A percentile compares a stretch with the other conserved stretches of the same genome.
These are phyloP conservation scores for Scytalopus superciliaris DNA, from an alignment of 2,113 vertebrate genomes.

Conservation along the genomic window DNA sequence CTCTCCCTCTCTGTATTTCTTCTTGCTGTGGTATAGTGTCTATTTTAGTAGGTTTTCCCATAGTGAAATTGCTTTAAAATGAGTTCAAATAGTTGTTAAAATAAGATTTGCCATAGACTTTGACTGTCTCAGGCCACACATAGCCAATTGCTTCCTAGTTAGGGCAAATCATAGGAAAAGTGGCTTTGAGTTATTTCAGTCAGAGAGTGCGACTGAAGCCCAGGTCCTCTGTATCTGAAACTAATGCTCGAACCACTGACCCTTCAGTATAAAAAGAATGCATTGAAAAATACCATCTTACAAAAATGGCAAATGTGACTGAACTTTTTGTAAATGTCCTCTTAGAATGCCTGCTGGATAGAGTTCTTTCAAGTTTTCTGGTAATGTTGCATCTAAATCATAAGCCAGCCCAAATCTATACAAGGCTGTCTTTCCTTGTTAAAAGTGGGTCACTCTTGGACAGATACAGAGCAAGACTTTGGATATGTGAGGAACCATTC, in stretches of 20 bases:
- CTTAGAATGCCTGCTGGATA: not conserved
- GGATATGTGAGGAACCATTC: not conserved
- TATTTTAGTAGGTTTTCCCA: not conserved
- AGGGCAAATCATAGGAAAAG: not conserved
- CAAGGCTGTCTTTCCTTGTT: not conserved
- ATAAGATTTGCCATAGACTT: not conserved
- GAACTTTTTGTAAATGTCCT: not conserved
- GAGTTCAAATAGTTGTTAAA: not conserved
- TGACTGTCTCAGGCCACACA: not conserved
- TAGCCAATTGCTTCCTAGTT: not conserved
- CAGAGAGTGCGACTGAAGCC: not conserved
- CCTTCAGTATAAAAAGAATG: not conserved
- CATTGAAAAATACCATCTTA: not conserved
- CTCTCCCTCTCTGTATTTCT: accelerated
- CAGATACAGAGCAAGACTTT: not conserved
- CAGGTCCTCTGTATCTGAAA: not conserved
- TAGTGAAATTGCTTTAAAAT: not conserved
- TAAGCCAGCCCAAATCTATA: not conserved
- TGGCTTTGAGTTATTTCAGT: not conserved
- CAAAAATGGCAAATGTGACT: not conserved
- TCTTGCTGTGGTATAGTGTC: not conserved
- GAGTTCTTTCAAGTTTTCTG: not conserved
- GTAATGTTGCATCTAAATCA: not conserved
- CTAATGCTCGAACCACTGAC: not conserved
- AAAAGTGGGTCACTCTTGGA: not conserved